Evolutionary conservation across 2,797 vertebrate species (phyloP), one percentile per base, ranked within the genome.

Genomic region (Hypotaenidia philippensis): DNA sequence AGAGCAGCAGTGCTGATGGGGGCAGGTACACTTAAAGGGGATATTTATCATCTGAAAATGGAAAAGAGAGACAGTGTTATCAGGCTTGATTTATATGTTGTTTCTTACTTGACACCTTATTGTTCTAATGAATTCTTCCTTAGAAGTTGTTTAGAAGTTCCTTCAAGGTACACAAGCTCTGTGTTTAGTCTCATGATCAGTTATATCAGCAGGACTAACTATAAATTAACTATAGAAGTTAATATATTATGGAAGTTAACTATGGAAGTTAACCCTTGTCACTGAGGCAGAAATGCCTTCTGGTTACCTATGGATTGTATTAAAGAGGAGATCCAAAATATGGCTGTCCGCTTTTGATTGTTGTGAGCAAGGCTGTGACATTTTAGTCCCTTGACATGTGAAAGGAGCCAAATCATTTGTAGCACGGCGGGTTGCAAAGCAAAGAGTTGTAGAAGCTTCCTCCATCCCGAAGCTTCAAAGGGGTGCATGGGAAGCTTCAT

Each of bases 81-180:
- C 26, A 50, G 76, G 44, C 31, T 69, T 93, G 87, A 94, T 96
- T 91, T 89, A 93, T 91, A 69, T 76, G 45, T 50, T 84, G 55
- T 94, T 65, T 79, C 66, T 86, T 70, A n/a, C 63, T 89, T 90
- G 80, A 52, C 70, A 90, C 44, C 40, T 83, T 74, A 32, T 53
- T 93, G 32, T 49, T 91, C 7, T 60, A 92, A 88, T 76, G 38
- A 83, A 83, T 92, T 93, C 63, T 60, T 94, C 26, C 36, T 66
- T 66, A 31, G 29, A 70, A 77, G 49, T 60, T 87, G 36, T 36
- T 75, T 78, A 26, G 40, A 89, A 72, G 36, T 49, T 49, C 74
- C 52, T 69, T 55, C 57, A 78, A 86, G 45, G 8, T 61, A 29
- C 0, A 0, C 56, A 77, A 65, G 45, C 59, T 45, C 59, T 66